Base-by-base conservation (phyloP, 2,797 vertebrate species). In the Rhinichthys osculus region DNA sequence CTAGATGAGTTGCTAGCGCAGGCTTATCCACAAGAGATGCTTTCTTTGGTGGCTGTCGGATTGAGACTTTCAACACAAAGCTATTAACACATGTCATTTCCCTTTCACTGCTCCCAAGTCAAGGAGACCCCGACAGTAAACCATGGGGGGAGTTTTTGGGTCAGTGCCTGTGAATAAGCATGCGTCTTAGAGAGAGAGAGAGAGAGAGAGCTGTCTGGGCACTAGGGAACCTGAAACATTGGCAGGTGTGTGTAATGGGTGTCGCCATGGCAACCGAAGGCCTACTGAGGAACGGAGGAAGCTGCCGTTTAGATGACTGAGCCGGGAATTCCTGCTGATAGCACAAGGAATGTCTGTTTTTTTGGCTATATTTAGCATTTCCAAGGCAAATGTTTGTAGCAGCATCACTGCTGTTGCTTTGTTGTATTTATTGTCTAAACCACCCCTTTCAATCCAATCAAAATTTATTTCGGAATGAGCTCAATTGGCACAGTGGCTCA, bases 241-340 rank as follows among this genome's bases (percentile, higher is more conserved):
- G 91, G 91, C 92, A 94, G 92, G 91, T 93, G 93, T 94, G 93
- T 95, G 85, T 94, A 94, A 95, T 92, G 92, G 89, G 83, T 87
- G 93, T 93, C 88, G 84, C 92, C 88, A 94, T 94, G 93, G 91
- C 91, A 88, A 95, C 94, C 89, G 67, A 57, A 88, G 87, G 78
- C 90, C 91, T 82, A 66, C 89, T 88, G 93, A 57, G 91, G 90
- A 90, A 88, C 2, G 30, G 88, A 84, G 83, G 74, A 73, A 44
- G n/a, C 66, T 17, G 35, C 57, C 0, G 0, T 81, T 77, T 67
- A 78, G 7, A 77, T 35, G 71, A 47, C 81, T 47, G 85, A 71
- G 72, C 85, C 16, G 83, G 88, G 87, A 90, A 91, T 76, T 81
- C 89, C 86, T 52, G 85, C 86, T 81, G 88, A 85, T 84, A 77